Base-by-base conservation (phyloP, 2,888 invertebrate species). In the Thera britannica region DNA sequence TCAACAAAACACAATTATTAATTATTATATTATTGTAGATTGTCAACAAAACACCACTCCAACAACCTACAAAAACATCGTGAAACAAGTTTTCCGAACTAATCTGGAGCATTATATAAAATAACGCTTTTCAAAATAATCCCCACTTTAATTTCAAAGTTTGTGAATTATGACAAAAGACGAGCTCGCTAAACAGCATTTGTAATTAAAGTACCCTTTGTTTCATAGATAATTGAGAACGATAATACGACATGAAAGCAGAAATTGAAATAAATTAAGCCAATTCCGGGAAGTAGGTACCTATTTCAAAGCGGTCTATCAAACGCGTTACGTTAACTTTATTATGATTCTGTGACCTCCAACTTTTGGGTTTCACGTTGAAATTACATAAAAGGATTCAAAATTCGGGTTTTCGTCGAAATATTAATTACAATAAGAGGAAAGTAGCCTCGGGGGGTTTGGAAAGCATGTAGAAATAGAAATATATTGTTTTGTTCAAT, bases 261-360 rank as follows among this genome's bases (percentile, higher is more conserved):
- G 78, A 80, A 80, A 83, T 82, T 82, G 74, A 82, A 78, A 82
- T 80, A 80, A 82, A 81, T 82, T 83, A 75, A 69, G 65, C 61
- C 77, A 78, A 79, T 82, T 79, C 68, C 58, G 46, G 62, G 44
- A 75, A 78, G 76, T 77, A 75, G 66, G 68, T 67, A 23, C 23
- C 23, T 23, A 79, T 78, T 63, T 73, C 67, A 68, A 68, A 74
- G 75, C 67, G 74, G 72, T 77, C 74, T 76, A 74, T 79, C 75
- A 72, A 72, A 72, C 74, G 73, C 71, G 77, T 74, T 73, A 72
- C 73, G 69, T 67, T 72, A 75, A 80, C 66, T 75, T 72, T 68
- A 71, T 74, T 71, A 70, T 68, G 76, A 77, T 75, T 74, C 73
- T 62, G 71, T 67, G 73, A 74, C 75, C 73, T 78, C 66, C 51